These are phyloP conservation scores for Gymnosoma rotundatum DNA, from an alignment of 2,888 invertebrate species.

Conservation along the genomic window DNA sequence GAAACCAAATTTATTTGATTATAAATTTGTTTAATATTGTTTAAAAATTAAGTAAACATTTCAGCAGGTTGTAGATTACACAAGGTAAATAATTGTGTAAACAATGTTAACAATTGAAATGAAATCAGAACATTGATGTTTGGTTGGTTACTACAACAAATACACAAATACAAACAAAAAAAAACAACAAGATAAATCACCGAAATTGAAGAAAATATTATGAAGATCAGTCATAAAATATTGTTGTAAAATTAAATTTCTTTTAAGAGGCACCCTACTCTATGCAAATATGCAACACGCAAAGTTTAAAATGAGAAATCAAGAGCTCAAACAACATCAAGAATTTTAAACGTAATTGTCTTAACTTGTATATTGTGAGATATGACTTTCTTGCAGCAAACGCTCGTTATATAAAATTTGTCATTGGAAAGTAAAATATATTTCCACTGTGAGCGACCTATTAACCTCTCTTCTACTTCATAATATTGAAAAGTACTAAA, in stretches of 20 bases:
- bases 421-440: too few species aligned
- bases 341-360: too few species aligned
- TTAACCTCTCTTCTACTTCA: too few species aligned
- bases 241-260: background rate
- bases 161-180: background rate
- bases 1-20: constrained; percentile 28
- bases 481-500: too few species aligned
- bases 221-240: constrained; percentile 34
- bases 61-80: constrained; percentile 61
- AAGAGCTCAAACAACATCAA: too few species aligned
- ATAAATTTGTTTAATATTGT: constrained; percentile 52
- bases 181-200: constrained; percentile 33
- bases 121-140: constrained; percentile 64
- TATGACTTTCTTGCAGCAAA: too few species aligned
- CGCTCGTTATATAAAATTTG: too few species aligned
- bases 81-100: constrained; percentile 39
- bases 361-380: too few species aligned
- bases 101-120: constrained; percentile 56
- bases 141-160: constrained; percentile 57
- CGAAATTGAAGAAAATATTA: constrained; percentile 11
- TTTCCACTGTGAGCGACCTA: too few species aligned
- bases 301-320: background rate
- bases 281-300: background rate
- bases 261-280: constrained; percentile 4
- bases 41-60: constrained; percentile 56